Percentiles rank a stretch among this genome's conserved stretches.
phyloP scores from a whole-genome alignment of 2,888 invertebrate species.

The Taphrorychus bicolor region DNA sequence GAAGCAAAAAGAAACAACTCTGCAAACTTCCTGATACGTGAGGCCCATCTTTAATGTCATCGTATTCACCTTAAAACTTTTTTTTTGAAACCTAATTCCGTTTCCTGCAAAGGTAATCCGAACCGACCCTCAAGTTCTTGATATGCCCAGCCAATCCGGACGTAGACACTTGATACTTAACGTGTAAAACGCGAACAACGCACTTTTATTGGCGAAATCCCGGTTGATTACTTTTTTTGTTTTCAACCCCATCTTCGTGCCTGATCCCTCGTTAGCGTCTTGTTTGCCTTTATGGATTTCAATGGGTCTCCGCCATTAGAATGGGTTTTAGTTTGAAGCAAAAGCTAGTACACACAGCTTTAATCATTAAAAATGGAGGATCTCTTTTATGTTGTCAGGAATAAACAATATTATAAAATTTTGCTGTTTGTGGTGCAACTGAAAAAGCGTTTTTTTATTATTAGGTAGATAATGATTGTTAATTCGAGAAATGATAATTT shows the following conservation, averaged over 20 bases:
- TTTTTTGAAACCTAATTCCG: conserved; percentile 22
- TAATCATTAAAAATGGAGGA: no score
- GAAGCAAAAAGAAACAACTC: no score
- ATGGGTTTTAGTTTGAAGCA: no score
- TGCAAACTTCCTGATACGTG: conserved; percentile 12
- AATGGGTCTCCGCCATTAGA: conserved; percentile 6
- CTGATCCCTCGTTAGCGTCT: conserved; percentile 15
- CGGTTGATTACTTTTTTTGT: conserved; percentile 31
- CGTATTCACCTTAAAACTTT: neutral
- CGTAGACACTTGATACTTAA: conserved; percentile 27
- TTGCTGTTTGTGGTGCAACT: no score
- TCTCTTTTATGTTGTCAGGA: no score
- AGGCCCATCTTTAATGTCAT: conserved; percentile 24
- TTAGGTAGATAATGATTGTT: no score
- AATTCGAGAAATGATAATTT: no score
- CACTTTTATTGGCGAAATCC: conserved; percentile 33
- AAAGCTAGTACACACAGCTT: no score
- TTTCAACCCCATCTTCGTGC: conserved; percentile 13
- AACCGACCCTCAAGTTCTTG: conserved; percentile 13
- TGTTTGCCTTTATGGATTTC: conserved; percentile 15
- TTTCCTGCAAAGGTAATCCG: conserved; percentile 18
- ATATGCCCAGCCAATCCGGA: conserved; percentile 23
- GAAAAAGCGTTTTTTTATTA: no score
- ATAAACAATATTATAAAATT: no score
- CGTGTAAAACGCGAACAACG: conserved; percentile 25